phyloP scores from a whole-genome alignment of 2,113 vertebrate genomes.

The Piaya cayana region DNA sequence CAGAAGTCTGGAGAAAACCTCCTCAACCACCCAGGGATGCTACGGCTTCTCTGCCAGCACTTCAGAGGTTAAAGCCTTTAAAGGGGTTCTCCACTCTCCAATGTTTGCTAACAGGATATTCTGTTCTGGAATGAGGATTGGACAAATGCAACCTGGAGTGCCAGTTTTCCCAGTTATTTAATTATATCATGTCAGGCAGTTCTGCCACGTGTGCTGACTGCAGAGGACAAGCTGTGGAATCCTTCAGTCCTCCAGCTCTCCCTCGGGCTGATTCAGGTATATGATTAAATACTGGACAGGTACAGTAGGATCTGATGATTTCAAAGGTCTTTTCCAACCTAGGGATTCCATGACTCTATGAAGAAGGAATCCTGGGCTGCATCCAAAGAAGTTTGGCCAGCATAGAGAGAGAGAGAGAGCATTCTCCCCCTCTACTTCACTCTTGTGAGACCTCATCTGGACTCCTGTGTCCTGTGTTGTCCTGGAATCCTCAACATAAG shows the following conservation, averaged over 20 bases:
- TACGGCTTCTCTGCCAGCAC: neutral
- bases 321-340: no score
- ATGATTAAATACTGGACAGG: no score
- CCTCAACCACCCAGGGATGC: neutral
- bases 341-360: no score
- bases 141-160: neutral
- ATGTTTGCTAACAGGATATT: neutral
- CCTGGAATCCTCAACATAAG: no score
- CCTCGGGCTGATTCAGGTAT: no score
- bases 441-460: no score
- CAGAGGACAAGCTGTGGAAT: accelerated
- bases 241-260: accelerated
- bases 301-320: no score
- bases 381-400: no score
- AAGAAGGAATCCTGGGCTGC: accelerated
- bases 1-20: neutral
- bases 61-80: neutral
- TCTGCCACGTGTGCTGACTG: accelerated
- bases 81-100: neutral
- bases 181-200: accelerated
- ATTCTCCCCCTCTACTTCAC: no score
- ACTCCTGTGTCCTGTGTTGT: no score
- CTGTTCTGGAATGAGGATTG: neutral
- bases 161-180: neutral
- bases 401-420: no score